These are phyloP conservation scores for Pteropus rufus DNA, from an alignment of 2,797 vertebrate genomes.

Conservation along the genomic window DNA sequence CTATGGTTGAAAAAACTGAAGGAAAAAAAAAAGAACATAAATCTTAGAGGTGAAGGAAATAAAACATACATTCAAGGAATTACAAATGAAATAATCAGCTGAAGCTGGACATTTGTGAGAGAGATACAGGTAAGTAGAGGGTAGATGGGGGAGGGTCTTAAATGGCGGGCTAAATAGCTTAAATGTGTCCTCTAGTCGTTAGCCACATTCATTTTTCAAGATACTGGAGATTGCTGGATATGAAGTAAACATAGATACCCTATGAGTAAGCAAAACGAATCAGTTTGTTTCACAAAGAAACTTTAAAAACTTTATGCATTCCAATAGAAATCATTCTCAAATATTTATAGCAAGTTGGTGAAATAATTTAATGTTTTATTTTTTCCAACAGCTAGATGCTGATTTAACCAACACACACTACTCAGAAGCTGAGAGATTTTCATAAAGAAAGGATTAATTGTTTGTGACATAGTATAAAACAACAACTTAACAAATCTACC, in stretches of 20 bases:
- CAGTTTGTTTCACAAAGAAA: constrained; percentile 41
- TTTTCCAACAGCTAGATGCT: constrained; percentile 61
- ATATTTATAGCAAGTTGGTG: constrained; percentile 72
- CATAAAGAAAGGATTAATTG: not conserved
- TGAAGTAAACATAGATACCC: constrained; percentile 1
- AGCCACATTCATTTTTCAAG: not conserved
- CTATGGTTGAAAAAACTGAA: not conserved
- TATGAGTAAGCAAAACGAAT: constrained; percentile 40
- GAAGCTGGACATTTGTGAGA: not conserved
- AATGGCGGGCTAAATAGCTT: not conserved
- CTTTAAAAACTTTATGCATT: constrained; percentile 54
- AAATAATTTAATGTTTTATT: constrained; percentile 63
- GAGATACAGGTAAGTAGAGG: not conserved
- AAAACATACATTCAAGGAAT: not conserved
- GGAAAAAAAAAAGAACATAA: not conserved
- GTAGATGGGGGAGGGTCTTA: not conserved
- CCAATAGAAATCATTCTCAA: constrained; percentile 59
- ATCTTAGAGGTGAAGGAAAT: not conserved
- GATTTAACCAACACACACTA: constrained; percentile 60
- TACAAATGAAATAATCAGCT: not conserved
- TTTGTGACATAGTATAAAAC: not conserved
- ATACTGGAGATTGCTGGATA: not conserved
- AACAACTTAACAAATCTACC: not conserved
- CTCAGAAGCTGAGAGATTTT: not conserved
- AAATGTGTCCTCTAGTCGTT: not conserved